Conservation (phyloP, 2,113 vertebrate species). For the Sebastes schlegelii region DNA sequence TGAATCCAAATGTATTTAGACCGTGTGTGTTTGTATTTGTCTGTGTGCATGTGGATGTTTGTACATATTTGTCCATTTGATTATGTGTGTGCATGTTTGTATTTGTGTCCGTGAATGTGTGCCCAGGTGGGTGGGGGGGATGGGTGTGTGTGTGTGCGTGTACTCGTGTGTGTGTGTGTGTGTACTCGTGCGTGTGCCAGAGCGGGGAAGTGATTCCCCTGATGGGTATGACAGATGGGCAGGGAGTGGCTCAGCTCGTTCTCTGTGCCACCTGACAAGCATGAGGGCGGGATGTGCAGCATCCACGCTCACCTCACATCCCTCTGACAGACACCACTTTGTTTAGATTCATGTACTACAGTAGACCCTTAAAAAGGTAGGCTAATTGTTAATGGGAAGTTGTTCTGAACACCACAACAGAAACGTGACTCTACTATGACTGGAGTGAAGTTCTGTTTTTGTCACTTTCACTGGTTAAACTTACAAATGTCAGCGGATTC, state of each 20-base stretch:
- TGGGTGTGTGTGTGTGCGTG: conserved; percentile 5
- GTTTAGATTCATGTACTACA: conserved; percentile 9
- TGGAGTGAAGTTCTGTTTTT: neutral
- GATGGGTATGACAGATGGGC: conserved; percentile 66
- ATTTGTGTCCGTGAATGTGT: neutral
- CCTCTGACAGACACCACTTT: neutral
- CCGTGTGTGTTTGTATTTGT: conserved; percentile 35
- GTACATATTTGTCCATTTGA: conserved; percentile 29
- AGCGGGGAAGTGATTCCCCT: conserved; percentile 45
- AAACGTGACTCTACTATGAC: neutral
- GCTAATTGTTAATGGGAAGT: neutral
- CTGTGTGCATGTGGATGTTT: conserved; percentile 13
- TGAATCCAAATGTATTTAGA: conserved; percentile 14
- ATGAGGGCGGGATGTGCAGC: conserved; percentile 4
- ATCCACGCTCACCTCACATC: neutral
- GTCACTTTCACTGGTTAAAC: neutral
- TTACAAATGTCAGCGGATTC: neutral
- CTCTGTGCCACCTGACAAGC: conserved; percentile 39
- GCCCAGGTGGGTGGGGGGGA: conserved; percentile 13
- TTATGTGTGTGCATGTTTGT: neutral
- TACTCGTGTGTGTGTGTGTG: neutral
- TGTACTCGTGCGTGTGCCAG: conserved; percentile 21
- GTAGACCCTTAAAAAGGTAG: neutral
- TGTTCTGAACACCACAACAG: neutral
- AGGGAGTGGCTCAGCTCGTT: conserved; percentile 26